A percentile compares a stretch with the other conserved stretches of the same genome.
Evolutionary conservation across 2,888 invertebrate species (phyloP).

Genomic region (Vandiemenella viatica): DNA sequence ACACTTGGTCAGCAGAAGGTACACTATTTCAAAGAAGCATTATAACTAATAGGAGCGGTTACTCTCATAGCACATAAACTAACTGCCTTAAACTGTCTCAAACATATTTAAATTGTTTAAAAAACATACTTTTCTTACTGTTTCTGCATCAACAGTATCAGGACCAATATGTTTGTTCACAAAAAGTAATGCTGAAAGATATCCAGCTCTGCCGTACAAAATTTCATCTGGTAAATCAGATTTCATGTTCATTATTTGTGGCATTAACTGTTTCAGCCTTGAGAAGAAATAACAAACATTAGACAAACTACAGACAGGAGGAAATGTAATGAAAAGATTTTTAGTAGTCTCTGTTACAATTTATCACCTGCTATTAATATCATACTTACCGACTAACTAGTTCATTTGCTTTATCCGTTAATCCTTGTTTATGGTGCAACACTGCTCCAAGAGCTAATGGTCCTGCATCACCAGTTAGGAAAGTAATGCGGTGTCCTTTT

Average conservation of each 20-base stretch:
- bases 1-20: too few relatives aligned
- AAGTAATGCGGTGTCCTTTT: constrained; percentile 39
- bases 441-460: constrained; percentile 46
- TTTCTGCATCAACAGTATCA: constrained; percentile 38
- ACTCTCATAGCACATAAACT: too few relatives aligned
- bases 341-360: not conserved
- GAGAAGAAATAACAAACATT: constrained; percentile 16
- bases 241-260: constrained; percentile 36
- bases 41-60: too few relatives aligned
- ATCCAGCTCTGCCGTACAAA: constrained; percentile 73
- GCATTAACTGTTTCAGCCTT: constrained; percentile 41
- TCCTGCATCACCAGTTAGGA: constrained; percentile 53
- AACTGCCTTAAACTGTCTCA: too few relatives aligned
- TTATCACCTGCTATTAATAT: too few relatives aligned
- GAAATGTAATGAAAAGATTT: not conserved
- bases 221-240: constrained; percentile 59
- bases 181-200: constrained; percentile 61
- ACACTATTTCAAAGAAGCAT: too few relatives aligned
- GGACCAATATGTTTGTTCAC: constrained; percentile 48
- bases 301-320: not conserved
- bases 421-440: constrained; percentile 38
- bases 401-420: constrained; percentile 34
- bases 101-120: too few relatives aligned
- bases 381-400: constrained; percentile 36
- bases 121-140: constrained; percentile 49